A percentile compares a stretch with the other conserved stretches of the same genome.
Evolutionary conservation across 2,888 invertebrate species (phyloP).

Genomic region (Ryuthela nishihirai): DNA sequence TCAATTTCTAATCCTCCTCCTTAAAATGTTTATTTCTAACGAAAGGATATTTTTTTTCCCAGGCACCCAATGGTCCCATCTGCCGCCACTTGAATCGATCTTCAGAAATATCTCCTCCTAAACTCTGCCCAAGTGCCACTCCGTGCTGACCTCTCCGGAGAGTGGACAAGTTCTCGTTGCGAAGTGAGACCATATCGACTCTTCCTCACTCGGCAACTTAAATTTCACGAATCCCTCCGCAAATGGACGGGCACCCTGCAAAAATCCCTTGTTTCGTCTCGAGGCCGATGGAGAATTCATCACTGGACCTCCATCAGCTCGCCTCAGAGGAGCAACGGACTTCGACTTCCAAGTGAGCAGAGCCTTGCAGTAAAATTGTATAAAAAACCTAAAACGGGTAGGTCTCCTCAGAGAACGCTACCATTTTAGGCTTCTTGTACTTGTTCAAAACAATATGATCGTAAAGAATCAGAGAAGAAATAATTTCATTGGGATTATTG

Average conservation of each 20-base stretch:
- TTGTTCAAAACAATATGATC: too few species aligned
- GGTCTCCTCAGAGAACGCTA: too few species aligned
- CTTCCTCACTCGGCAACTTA: constrained; percentile 55
- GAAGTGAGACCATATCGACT: constrained; percentile 58
- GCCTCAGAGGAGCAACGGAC: constrained; percentile 50
- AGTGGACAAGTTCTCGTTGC: constrained; percentile 58
- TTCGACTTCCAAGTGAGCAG: constrained; percentile 56
- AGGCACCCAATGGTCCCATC: constrained; percentile 48
- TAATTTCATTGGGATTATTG: too few species aligned
- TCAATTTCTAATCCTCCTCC: too few species aligned
- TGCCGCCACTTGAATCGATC: constrained; percentile 52
- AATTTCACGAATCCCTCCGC: constrained; percentile 53
- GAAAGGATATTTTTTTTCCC: too few species aligned
- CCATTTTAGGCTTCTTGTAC: too few species aligned
- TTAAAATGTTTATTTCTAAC: too few species aligned
- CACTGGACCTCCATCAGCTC: constrained; percentile 45
- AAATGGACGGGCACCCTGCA: constrained; percentile 57
- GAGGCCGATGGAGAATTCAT: constrained; percentile 56
- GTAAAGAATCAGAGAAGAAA: too few species aligned
- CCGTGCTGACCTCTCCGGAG: constrained; percentile 55
- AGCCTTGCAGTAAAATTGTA: too few species aligned
- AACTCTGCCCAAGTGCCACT: constrained; percentile 53
- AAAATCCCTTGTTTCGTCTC: constrained; percentile 55
- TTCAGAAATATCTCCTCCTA: constrained; percentile 54
- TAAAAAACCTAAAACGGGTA: too few species aligned